Evolutionary conservation across 2,888 invertebrate species (phyloP), one percentile per base, ranked within the genome.

Genomic region (Boloria euphrosyne): DNA sequence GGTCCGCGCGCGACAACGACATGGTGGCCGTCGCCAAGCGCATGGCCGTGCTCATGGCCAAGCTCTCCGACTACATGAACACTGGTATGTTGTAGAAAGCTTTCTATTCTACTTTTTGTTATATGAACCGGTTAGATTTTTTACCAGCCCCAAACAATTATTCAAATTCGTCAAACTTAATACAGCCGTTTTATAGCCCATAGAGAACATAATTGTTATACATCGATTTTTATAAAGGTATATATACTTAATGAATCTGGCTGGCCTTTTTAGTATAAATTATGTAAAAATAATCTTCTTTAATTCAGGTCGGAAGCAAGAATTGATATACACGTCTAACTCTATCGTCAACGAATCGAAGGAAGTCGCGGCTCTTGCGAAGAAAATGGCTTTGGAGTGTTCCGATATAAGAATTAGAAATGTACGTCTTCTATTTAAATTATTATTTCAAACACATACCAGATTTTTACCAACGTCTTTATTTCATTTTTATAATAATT

Each of bases 1-100:
- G 99, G 99, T 99, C 98, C 0, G 97, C 98, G 70, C 97, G 98
- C 78, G 99, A 99, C 92, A 99, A 99, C 87, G 99, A 99, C 83
- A 97, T 99, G 71, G 98, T 99, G 72, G 98, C 97, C 0, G 99
- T 98, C 0, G 99, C 99, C 61, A 98, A 98, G 84, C 95, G 97
- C 74, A 98, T 99, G 98, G 99, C 99, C 27, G 95, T 98, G 64
- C 93, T 99, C 50, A 99, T 99, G 99, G 99, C 98, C 0, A 94
- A 96, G 73, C 94, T 99, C 14, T 98, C 98, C 14, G 97, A 98
- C 62, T 80, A 79, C 68, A 87, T 90, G 88, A 78, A 80, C 51
- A 79, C 80, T 0, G 88, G 90, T 89, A 50, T 2, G 14, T 4
- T 22, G 10, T 10, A 10, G 31, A 38, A 38, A 10, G 7, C 31